phyloP scores from a whole-genome alignment of 2,797 vertebrate genomes.

The Pseudochirops cupreus region DNA sequence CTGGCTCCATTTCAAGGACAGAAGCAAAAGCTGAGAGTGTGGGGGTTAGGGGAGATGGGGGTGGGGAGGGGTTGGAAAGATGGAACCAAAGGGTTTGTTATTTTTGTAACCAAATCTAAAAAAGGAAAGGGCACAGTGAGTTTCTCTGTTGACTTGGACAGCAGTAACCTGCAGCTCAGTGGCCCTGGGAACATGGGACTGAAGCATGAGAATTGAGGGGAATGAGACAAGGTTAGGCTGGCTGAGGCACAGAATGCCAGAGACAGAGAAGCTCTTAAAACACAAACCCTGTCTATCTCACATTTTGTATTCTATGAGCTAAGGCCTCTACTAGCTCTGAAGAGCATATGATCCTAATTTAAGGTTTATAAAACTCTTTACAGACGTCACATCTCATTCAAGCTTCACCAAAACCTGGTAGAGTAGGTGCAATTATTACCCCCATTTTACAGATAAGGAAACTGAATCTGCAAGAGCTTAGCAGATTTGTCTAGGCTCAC shows the following conservation, averaged over 20 bases:
- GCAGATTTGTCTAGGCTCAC: background rate
- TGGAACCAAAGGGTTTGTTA: conserved; percentile 29
- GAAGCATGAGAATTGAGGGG: background rate
- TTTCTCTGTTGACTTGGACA: conserved; percentile 25
- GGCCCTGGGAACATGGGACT: background rate
- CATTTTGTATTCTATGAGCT: background rate
- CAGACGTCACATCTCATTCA: background rate
- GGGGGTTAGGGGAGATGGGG: background rate
- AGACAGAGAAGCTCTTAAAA: background rate
- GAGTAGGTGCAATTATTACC: background rate
- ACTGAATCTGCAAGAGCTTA: background rate
- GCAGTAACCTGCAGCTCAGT: background rate
- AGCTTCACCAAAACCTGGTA: background rate
- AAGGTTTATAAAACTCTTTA: background rate
- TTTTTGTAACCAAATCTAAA: conserved; percentile 73
- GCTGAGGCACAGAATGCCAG: background rate
- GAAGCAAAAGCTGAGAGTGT: conserved; percentile 62
- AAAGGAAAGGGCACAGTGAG: conserved; percentile 62
- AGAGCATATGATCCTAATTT: background rate
- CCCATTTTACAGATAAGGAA: background rate
- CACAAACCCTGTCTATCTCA: background rate
- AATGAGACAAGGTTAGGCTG: background rate
- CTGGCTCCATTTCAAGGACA: conserved; percentile 82
- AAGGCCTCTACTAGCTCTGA: background rate
- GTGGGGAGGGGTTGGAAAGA: conserved; percentile 25